These are phyloP conservation scores for Lampris incognitus DNA, from an alignment of 2,113 vertebrate species.

Conservation along the genomic window DNA sequence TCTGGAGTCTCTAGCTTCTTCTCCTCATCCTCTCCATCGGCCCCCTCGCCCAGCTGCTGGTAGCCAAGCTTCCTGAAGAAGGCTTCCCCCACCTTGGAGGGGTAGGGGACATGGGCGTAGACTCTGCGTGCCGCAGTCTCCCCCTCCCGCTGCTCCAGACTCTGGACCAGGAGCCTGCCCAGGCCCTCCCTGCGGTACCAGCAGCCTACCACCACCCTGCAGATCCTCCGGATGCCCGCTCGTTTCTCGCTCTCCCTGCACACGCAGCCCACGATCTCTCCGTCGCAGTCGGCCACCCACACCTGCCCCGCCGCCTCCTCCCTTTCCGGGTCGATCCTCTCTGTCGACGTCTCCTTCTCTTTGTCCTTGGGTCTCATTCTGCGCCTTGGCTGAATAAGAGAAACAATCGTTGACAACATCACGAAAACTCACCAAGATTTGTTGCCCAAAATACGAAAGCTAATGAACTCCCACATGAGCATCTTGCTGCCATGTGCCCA, in stretches of 20 bases:
- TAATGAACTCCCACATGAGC: too few relatives aligned
- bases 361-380: slow-evolving; percentile 62
- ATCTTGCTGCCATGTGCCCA: too few relatives aligned
- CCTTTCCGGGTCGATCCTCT: slow-evolving; percentile 73
- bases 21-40: slow-evolving; percentile 64
- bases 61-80: slow-evolving; percentile 85
- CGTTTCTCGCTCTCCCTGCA: slow-evolving; percentile 70
- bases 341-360: slow-evolving; percentile 61
- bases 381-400: slow-evolving; percentile 46
- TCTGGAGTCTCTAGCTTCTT: slow-evolving; percentile 69
- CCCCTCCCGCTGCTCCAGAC: slow-evolving; percentile 79
- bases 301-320: slow-evolving; percentile 80
- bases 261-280: slow-evolving; percentile 86
- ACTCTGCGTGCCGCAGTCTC: slow-evolving; percentile 71
- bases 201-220: slow-evolving; percentile 84
- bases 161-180: slow-evolving; percentile 82
- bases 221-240: slow-evolving; percentile 75
- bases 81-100: slow-evolving; percentile 78
- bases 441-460: too few relatives aligned
- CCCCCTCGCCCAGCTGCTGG: slow-evolving; percentile 66
- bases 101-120: slow-evolving; percentile 78
- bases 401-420: not conserved
- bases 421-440: not conserved
- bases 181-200: slow-evolving; percentile 87
- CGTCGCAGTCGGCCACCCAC: slow-evolving; percentile 87